Evolutionary conservation across 2,113 vertebrate species (phyloP), one percentile per base, ranked within the genome.

Genomic region (Stictonetta naevosa): DNA sequence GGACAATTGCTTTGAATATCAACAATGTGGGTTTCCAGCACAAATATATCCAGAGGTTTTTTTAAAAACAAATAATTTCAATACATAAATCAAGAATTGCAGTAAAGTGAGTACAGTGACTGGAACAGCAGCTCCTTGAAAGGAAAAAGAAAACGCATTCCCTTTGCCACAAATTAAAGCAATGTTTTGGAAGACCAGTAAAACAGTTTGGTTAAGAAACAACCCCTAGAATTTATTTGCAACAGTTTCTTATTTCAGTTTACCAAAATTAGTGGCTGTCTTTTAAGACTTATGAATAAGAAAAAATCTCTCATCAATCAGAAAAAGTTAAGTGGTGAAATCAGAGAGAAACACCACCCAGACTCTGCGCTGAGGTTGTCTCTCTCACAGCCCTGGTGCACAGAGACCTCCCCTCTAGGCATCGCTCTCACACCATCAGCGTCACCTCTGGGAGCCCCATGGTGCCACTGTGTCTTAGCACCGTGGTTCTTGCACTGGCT

Each of bases 101-200:
- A 59, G 77, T 66, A 42, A 89, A 86, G 68, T 74, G 88, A 92
- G 75, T 16, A 62, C 89, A 76, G 91, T 22, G 92, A 84, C 63
- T 26, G 80, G 66, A 91, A 50, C 29, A 87, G 88, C 90, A 94
- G 91, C 95, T 96, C 92, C 53, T 22, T 22, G 33, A 13, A 31
- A 67, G 83, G 77, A 78, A 58, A 72, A 21, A 62, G 52, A 74
- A 78, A 50, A 66, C 7, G 2, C 15, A 28, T 95, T 97, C 95
- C 97, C 97, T 97, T 95, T 88, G 88, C 91, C 84, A 62, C 29
- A 11, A 83, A 52, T 55, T 86, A 92, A 81, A 96, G 93, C 94
- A 52, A 11, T 50, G 28, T 26, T 58, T 88, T 97, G 97, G 97
- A 98, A 97, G 97, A 97, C 96, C 88, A 81, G 95, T 60, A 84